Evolutionary conservation across 2,113 vertebrate genomes (phyloP), one percentile per base, ranked within the genome.

Genomic region (Cynocephalus volans): DNA sequence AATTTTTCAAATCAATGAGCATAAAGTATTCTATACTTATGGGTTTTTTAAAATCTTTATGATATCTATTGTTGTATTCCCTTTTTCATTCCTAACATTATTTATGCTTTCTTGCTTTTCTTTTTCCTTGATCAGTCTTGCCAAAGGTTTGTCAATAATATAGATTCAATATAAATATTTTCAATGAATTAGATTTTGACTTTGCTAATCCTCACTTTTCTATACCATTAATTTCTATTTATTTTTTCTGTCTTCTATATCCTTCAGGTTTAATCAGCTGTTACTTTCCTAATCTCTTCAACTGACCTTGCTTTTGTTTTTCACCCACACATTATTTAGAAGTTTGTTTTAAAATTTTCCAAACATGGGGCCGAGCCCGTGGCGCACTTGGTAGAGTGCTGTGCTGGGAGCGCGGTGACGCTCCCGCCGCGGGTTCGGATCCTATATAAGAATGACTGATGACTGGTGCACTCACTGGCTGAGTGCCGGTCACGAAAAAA

Each of bases 281-380:
- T 88, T 90, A 85, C 18, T 80, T 72, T 83, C 90, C 64, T 93
- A 96, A 90, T 26, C 89, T 79, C 26, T 80, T 84, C 24, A 80
- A 65, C 48, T 90, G 52, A 10, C 54, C 54, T 86, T 90, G 33
- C n/a, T 52, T 93, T 76, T 95, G 54, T 93, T 96, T 13, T 88
- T 88, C 33, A 84, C 28, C 14, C 60, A 82, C 60, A 86, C 1
- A 26, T 94, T 64, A 95, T 64, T 89, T 83, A 90, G 56, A 91
- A 62, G 58, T 80, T 70, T 60, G 4, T 6, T 73, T 90, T 48
- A 36, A 80, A 50, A 60, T 58, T 60, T 75, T 86, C 41, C 41
- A 95, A 79, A 67, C 15, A 67, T 69, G 56, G 28, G n/a, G n/a
- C n/a, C n/a, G n/a, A n/a, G n/a, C n/a, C n/a, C n/a, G n/a, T n/a